A percentile compares a stretch with the other conserved stretches of the same genome.
Evolutionary conservation across 2,888 invertebrate species (phyloP).

Genomic region (Marronus borbonicus): DNA sequence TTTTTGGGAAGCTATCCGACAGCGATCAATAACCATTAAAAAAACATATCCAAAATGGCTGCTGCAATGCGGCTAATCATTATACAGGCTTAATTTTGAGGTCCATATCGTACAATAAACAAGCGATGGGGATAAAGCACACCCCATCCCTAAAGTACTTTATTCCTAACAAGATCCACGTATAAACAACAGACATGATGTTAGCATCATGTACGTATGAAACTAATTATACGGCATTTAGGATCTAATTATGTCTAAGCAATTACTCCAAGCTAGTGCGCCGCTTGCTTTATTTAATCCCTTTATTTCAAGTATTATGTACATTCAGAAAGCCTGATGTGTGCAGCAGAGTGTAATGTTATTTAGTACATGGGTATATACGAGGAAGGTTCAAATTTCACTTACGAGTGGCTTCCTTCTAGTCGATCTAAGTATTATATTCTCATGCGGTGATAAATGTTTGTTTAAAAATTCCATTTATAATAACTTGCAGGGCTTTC

Average conservation of each 20-base stretch:
- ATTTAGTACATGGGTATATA: neutral
- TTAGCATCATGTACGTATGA: neutral
- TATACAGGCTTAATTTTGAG: neutral
- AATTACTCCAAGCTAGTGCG: neutral
- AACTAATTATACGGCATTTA: conserved; percentile 39
- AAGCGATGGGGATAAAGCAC: neutral
- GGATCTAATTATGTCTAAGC: conserved; percentile 28
- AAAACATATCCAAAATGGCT: too few species aligned
- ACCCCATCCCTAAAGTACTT: neutral
- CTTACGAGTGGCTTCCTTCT: neutral
- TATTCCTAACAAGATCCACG: neutral
- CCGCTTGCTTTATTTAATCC: conserved; percentile 3
- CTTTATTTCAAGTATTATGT: neutral
- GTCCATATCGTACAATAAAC: neutral
- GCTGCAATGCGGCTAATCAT: too few species aligned
- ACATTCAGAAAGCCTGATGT: neutral
- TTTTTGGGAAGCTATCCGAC: too few species aligned
- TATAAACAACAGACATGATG: conserved; percentile 15
- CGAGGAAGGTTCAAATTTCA: neutral
- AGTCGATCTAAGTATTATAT: neutral
- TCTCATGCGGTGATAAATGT: too few species aligned
- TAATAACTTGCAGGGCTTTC: too few species aligned
- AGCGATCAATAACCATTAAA: too few species aligned
- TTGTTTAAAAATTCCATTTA: too few species aligned
- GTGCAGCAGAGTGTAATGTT: neutral